Conservation (phyloP, 1,140 invertebrate species). For the Drosophila parvula region DNA sequence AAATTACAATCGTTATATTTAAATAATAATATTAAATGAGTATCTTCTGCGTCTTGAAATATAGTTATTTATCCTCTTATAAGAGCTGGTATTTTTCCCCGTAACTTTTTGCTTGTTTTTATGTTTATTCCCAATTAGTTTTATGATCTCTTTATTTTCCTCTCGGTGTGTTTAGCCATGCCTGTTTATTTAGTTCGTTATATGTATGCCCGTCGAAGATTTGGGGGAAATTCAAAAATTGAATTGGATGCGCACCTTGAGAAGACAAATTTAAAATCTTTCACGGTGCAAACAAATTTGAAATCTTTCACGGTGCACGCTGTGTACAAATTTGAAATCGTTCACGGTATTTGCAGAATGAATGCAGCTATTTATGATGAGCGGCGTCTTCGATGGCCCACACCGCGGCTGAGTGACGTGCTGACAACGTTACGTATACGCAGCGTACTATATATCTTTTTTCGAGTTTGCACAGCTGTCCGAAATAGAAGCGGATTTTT, state of each 20-base stretch:
- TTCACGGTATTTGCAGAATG: constrained; percentile 34
- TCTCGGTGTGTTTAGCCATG: constrained; percentile 8
- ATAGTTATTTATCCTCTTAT: not conserved
- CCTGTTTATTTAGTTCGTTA: constrained; percentile 9
- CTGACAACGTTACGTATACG: constrained; percentile 67
- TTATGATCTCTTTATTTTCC: constrained; percentile 3
- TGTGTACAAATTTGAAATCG: constrained; percentile 24
- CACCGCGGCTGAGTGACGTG: constrained; percentile 27
- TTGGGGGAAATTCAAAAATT: constrained; percentile 13
- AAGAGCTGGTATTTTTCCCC: no score
- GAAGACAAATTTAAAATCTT: constrained; percentile 36
- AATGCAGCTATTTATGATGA: constrained; percentile 21
- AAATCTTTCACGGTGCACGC: constrained; percentile 27
- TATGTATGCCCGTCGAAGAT: constrained; percentile 2
- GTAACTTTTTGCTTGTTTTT: not conserved
- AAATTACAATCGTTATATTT: not conserved
- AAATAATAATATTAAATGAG: not conserved
- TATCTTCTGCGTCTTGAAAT: no score
- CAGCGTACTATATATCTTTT: constrained; percentile 43
- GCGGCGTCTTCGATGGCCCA: not conserved
- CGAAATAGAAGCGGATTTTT: constrained; percentile 60
- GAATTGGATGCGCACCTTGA: constrained; percentile 51
- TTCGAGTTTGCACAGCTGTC: constrained; percentile 66
- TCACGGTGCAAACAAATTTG: constrained; percentile 19
- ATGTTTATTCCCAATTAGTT: not conserved